A percentile compares a stretch with the other conserved stretches of the same genome.
Conservation (phyloP, 2,797 vertebrate species). For the Euphonia xanthogaster region DNA sequence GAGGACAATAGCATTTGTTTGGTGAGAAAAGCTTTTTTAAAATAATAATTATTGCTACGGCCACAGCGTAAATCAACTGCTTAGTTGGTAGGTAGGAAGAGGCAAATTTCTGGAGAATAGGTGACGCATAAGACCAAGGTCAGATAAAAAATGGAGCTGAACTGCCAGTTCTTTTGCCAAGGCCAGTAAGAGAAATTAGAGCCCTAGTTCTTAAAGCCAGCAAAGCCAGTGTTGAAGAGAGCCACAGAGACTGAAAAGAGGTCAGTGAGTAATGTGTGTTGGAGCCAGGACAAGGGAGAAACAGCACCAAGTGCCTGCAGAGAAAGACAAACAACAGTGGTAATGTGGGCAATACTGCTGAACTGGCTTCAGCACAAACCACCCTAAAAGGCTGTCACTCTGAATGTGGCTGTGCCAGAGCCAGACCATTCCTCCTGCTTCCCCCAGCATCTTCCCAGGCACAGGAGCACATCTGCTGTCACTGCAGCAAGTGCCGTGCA, state of each 20-base stretch:
- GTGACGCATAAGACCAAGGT: background rate
- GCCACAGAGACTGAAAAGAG: background rate
- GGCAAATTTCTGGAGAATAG: background rate
- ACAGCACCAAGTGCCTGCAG: background rate
- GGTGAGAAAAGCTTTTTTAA: accelerated
- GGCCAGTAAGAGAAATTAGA: background rate
- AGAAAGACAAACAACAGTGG: background rate
- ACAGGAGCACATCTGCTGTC: background rate
- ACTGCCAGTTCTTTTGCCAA: background rate
- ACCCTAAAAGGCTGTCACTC: background rate
- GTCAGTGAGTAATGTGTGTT: constrained; percentile 12
- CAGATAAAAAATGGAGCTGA: background rate
- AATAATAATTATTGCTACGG: background rate
- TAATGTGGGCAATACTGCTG: background rate
- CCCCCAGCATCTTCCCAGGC: background rate
- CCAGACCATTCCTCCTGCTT: background rate
- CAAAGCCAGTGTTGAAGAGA: background rate
- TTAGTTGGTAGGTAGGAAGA: background rate
- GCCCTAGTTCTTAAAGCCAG: background rate
- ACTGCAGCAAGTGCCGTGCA: accelerated
- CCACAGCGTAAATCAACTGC: background rate
- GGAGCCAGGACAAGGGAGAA: constrained; percentile 23
- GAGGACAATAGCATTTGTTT: background rate
- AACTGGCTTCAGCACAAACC: background rate
- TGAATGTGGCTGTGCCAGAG: background rate